Evolutionary conservation across 2,888 invertebrate species (phyloP).

Genomic region (Ypsolopha scabrella): DNA sequence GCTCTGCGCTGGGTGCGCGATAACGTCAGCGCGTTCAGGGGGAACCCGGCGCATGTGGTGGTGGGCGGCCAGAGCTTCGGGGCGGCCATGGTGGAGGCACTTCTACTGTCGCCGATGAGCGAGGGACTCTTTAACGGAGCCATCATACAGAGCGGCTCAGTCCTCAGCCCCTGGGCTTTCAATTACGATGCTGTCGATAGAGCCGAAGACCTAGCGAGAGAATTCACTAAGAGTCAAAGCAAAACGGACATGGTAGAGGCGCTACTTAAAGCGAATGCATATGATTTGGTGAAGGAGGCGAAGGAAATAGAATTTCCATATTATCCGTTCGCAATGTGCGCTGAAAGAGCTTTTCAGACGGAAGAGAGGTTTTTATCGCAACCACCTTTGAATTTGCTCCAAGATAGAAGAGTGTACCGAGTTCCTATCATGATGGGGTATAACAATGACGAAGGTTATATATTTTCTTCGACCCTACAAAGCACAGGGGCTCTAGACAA

Average conservation of each 20-base stretch:
- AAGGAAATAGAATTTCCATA: slow-evolving; percentile 35
- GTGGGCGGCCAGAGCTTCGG: slow-evolving; percentile 50
- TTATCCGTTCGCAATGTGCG: slow-evolving; percentile 47
- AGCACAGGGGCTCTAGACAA: slow-evolving; percentile 22
- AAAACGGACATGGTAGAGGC: slow-evolving; percentile 7
- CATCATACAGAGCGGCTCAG: slow-evolving; percentile 51
- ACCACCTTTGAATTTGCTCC: slow-evolving; percentile 33
- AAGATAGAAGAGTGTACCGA: slow-evolving; percentile 19
- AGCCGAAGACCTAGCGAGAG: slow-evolving; percentile 22
- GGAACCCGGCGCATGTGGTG: slow-evolving; percentile 43
- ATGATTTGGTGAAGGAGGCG: slow-evolving; percentile 27
- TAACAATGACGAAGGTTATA: slow-evolving; percentile 48
- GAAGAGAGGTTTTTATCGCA: slow-evolving; percentile 40
- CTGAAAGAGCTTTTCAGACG: slow-evolving; percentile 33
- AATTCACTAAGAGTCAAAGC: slow-evolving; percentile 18
- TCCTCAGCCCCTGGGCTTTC: slow-evolving; percentile 49
- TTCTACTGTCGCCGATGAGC: slow-evolving; percentile 34
- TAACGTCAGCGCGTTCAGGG: slow-evolving; percentile 52
- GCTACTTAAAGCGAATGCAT: slow-evolving; percentile 20
- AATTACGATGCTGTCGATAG: slow-evolving; percentile 45
- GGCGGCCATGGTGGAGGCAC: slow-evolving; percentile 47
- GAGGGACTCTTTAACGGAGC: slow-evolving; percentile 42
- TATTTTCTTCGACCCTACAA: slow-evolving; percentile 36
- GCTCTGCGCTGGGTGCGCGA: slow-evolving; percentile 54
- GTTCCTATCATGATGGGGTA: slow-evolving; percentile 52